These are phyloP conservation scores for Oligia fasciuncula DNA, from an alignment of 2,888 invertebrate genomes.

Conservation along the genomic window DNA sequence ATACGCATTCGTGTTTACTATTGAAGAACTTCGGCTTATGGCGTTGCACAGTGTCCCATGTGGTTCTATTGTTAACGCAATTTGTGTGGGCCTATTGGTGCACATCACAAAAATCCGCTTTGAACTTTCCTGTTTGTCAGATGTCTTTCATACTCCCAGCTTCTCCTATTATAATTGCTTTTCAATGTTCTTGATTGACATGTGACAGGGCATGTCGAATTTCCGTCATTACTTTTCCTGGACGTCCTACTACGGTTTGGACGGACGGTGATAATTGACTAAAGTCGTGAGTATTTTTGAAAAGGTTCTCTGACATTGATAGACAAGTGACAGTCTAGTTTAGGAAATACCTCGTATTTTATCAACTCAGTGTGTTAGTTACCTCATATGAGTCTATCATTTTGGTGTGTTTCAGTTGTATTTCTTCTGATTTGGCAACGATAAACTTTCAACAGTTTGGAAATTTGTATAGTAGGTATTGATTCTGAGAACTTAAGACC, in stretches of 20 bases:
- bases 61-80: constrained; percentile 29
- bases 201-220: constrained; percentile 14
- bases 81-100: constrained; percentile 5
- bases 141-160: constrained; percentile 10
- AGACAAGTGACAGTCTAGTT: constrained; percentile 1
- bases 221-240: constrained; percentile 13
- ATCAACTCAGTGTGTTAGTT: not conserved
- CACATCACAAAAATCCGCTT: not conserved
- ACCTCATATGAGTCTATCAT: not conserved
- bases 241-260: not conserved
- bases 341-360: constrained; percentile 1
- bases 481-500: not conserved
- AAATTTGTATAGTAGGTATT: not conserved
- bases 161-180: constrained; percentile 20
- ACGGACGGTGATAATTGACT: not conserved
- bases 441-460: not conserved
- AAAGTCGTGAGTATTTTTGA: constrained; percentile 14
- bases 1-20: constrained; percentile 19
- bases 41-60: not conserved
- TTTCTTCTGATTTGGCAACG: not conserved
- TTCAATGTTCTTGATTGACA: constrained; percentile 23
- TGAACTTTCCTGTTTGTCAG: constrained; percentile 24
- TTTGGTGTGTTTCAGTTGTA: not conserved
- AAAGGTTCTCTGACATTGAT: not conserved
- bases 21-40: not conserved